Evolutionary conservation across 2,888 invertebrate genomes (phyloP), one percentile per base, ranked within the genome.

Genomic region (Argyresthia goedartella): DNA sequence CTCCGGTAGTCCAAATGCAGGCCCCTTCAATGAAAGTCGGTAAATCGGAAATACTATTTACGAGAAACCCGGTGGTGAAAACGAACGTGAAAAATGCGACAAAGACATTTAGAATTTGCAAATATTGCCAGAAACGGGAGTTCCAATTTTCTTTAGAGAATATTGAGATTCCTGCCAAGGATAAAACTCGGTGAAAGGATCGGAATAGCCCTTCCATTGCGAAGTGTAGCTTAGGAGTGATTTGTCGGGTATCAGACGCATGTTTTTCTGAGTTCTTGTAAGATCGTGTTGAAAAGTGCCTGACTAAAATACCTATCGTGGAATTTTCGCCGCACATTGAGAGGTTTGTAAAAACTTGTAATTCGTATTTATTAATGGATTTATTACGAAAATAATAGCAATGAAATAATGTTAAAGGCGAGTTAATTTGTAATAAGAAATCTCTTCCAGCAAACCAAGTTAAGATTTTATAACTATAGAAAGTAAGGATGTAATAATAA

Each of bases 1-100:
- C 64, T 1, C 78, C 81, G 0, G 84, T 84, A 0, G 75, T 71
- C 82, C 85, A 86, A 42, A 84, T 71, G 53, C 80, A 78, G n/a
- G 79, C 76, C 0, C 78, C 79, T 64, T 82, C 71, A n/a, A 84
- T 81, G 49, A 74, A 77, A 1, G 74, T 50, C 0, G 70, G 55
- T 0, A 76, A 56, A 52, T 86, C 62, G 0, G 68, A 64, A 1
- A 54, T 56, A 48, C 71, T 72, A 7, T 57, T 52, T 0, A 67
- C 54, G 0, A 82, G 75, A 54, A 77, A 86, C 1, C 63, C 72
- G 0, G 75, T 70, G 0, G 81, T 81, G 44, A 79, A 81, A 14
- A 80, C 53, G 49, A 81, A 77, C 10, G 73, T 71, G 0, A 79
- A 43, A 1, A 73, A 52, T 0, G 72, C 76, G n/a, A 78, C 60